These are phyloP conservation scores for Bombus haemorrhoidalis DNA, from an alignment of 1,140 invertebrate species.

Conservation along the genomic window DNA sequence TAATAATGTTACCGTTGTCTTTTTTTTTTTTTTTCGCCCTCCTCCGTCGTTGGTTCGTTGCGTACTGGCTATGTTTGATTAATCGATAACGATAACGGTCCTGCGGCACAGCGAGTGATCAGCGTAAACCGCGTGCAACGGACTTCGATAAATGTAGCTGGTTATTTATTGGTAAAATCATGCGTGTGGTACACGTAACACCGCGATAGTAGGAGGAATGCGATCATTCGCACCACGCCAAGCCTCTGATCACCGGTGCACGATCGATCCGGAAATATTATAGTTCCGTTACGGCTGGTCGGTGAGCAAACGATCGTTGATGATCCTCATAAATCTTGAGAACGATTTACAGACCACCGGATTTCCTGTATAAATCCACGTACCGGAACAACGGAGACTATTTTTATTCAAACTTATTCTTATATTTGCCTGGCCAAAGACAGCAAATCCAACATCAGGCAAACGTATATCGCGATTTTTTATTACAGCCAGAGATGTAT, in stretches of 20 bases:
- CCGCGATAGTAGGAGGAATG: conserved; percentile 23
- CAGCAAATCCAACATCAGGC: background rate
- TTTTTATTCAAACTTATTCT: conserved; percentile 11
- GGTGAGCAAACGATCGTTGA: conserved; percentile 63
- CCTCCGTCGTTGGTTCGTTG: background rate
- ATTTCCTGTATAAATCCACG: conserved; percentile 49
- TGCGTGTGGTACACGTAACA: conserved; percentile 58
- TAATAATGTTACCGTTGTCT: conserved; percentile 22
- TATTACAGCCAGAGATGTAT: background rate
- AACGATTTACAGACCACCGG: conserved; percentile 54
- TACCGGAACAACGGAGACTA: background rate
- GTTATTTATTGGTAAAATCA: conserved; percentile 67
- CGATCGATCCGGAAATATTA: conserved; percentile 68
- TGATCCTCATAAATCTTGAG: conserved; percentile 64
- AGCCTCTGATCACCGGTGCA: conserved; percentile 58
- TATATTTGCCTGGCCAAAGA: background rate
- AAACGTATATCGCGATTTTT: background rate
- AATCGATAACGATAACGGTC: conserved; percentile 51
- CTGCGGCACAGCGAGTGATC: conserved; percentile 35
- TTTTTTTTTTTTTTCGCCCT: background rate
- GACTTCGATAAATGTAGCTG: conserved; percentile 54
- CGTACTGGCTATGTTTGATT: conserved; percentile 36
- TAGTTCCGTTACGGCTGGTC: conserved; percentile 55
- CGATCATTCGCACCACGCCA: conserved; percentile 51
- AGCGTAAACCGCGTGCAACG: conserved; percentile 52